Evolutionary conservation across 2,888 invertebrate genomes (phyloP), one percentile per base, ranked within the genome.

Genomic region (Drosophila ezoana): DNA sequence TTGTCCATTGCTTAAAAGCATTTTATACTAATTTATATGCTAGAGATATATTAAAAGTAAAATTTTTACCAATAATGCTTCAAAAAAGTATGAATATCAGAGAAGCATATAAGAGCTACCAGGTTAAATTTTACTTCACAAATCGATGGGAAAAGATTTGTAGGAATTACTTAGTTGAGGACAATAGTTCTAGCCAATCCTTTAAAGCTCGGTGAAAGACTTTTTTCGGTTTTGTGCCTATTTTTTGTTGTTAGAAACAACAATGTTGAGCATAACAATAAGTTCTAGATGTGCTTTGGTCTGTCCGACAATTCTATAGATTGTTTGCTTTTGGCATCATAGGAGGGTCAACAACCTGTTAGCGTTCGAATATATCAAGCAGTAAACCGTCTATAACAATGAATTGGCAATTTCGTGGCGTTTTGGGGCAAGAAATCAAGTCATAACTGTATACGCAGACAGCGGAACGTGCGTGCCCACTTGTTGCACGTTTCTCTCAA

Each of bases 371-470:
- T 63, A 35, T 72, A 75, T 43, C 66, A 72, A 80, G 53, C 61
- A 58, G 65, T 63, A 61, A 58, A 49, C 48, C 43, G 67, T 72
- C 60, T 61, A 63, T 73, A 62, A 54, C 72, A 84, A 81, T 84
- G 83, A 84, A 73, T 81, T 79, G 87, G 77, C 83, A 70, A 75
- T 81, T 83, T 78, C 44, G 43, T 49, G 49, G 54, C 61, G 54
- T 72, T 81, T 62, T 65, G 70, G 61, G 79, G 61, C 81, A 79
- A 78, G 67, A 82, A 81, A 75, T 88, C 59, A 69, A 82, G 81
- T 61, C 75, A 71, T 86, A 85, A 86, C 87, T 80, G 77, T 74
- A 48, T 47, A 43, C 11, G 58, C 67, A 64, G 82, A 71, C 64
- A 64, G 63, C 56, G 58, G 40, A 51, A 38, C 54, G 52, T 66